These are phyloP conservation scores for Portunus trituberculatus DNA, from an alignment of 1,140 invertebrate species.

Conservation along the genomic window DNA sequence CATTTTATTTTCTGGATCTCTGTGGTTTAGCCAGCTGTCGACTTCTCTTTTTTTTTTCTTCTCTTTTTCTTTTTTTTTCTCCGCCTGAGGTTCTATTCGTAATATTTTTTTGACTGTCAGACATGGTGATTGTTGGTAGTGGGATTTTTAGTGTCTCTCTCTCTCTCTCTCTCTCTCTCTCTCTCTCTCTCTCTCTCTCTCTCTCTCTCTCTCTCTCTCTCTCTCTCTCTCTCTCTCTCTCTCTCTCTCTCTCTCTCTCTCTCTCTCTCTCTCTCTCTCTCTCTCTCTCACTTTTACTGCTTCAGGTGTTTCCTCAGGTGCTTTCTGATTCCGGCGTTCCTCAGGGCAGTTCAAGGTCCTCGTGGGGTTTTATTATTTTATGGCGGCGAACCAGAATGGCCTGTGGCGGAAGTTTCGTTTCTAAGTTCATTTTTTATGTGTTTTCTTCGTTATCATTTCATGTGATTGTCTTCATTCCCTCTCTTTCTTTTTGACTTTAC, in stretches of 20 bases:
- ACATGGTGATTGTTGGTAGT: neutral
- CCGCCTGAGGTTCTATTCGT: neutral
- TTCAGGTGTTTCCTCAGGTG: neutral
- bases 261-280: constrained; percentile 28
- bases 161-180: neutral
- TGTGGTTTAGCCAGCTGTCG: neutral
- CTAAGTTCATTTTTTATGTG: neutral
- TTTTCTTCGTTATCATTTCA: neutral
- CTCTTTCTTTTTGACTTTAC: neutral
- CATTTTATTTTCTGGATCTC: neutral
- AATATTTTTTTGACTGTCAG: neutral
- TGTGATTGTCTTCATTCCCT: neutral
- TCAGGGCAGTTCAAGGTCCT: neutral
- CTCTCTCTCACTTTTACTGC: neutral
- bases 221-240: neutral
- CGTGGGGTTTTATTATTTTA: constrained; percentile 15
- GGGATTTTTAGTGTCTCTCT: neutral
- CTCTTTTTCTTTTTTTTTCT: too few relatives aligned
- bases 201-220: neutral
- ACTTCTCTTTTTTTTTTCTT: neutral
- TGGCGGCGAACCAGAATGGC: neutral
- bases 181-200: neutral
- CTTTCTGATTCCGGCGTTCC: constrained; percentile 8
- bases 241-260: neutral
- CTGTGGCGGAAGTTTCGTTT: neutral